Base-by-base conservation (phyloP, 2,797 vertebrate genomes). In the Synaphobranchus kaupii region DNA sequence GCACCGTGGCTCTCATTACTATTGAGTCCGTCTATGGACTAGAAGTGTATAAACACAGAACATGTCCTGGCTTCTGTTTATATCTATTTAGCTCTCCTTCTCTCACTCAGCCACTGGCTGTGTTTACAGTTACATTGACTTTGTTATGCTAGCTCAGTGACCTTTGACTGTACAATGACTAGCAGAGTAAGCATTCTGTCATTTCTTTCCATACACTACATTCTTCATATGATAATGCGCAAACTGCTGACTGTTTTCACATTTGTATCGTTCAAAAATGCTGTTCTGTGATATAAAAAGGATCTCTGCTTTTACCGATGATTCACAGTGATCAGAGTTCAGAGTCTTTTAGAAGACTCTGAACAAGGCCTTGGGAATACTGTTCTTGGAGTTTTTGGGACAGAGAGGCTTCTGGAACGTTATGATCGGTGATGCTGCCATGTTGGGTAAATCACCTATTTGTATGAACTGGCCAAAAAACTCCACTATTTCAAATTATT, bases 401-500 rank as follows among this genome's bases (percentile, higher is more conserved):
- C 60, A 63, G 22, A 4, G 31, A 73, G 28, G 31, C 31, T 34
- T 73, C 68, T 4, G 7, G 66, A 68, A 68, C 66, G 4, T 22
- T 28, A 15, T 73, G 28, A 13, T 2, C 25, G 10, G 68, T 34
- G 68, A 4, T 31, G 20, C 73, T 78, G 31, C 39, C 31, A 47
- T 17, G 34, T 7, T 31, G 25, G 10, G 31, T 17, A 0, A 7
- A 12, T 10, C 13, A 34, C 31, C 10, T 5, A 31, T 34, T 13
- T 3, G 3, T 25, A 10, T 86, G 17, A 78, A 39, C 17, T 44
- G 1, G 8, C 31, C 50, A 66, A 34, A 17, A 47, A 78, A 31
- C 28, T 28, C 13, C 9, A 85, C 81, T 85, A 88, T 89, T 83
- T 58, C 60, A 88, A 88, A 91, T 89, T 56, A 85, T 25, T 84